phyloP scores from a whole-genome alignment of 2,797 vertebrate genomes.

The Mus spretus region DNA sequence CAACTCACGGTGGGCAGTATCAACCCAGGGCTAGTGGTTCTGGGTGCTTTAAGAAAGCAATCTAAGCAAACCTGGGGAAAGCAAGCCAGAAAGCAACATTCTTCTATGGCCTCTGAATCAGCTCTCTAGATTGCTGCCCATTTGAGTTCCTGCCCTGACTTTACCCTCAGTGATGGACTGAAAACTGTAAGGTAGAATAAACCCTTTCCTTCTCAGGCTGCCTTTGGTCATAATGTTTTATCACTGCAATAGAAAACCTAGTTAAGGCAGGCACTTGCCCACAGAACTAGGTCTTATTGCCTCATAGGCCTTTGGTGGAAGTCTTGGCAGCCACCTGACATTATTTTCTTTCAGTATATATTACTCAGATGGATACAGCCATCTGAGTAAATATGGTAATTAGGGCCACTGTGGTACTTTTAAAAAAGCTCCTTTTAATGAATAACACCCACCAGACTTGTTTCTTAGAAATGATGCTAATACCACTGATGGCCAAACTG shows the following conservation, averaged over 20 bases:
- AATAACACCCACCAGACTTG: conserved; percentile 79
- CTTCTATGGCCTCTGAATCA: neutral
- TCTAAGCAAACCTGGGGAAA: neutral
- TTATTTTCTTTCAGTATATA: conserved; percentile 38
- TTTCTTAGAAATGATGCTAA: conserved; percentile 81
- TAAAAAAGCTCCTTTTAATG: conserved; percentile 82
- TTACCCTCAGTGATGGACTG: neutral
- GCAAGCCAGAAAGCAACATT: neutral
- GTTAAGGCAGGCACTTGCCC: neutral
- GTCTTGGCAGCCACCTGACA: conserved; percentile 72
- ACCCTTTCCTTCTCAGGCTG: neutral
- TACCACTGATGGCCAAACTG: conserved; percentile 83
- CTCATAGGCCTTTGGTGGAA: conserved; percentile 68
- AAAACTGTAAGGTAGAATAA: neutral
- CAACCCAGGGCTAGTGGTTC: neutral
- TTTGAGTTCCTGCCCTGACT: neutral
- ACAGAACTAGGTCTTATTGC: conserved; percentile 17
- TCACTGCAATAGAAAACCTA: neutral
- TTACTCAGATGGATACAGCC: conserved; percentile 34
- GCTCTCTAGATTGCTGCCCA: neutral
- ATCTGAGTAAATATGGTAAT: conserved; percentile 83
- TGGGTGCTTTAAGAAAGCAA: neutral
- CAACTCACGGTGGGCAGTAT: neutral
- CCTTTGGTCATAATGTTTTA: neutral
- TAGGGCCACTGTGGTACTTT: conserved; percentile 82